Percentiles rank a stretch among this genome's conserved stretches.
These are phyloP conservation scores for Arremon brunneinucha DNA, from an alignment of 2,797 vertebrate species.

Conservation along the genomic window DNA sequence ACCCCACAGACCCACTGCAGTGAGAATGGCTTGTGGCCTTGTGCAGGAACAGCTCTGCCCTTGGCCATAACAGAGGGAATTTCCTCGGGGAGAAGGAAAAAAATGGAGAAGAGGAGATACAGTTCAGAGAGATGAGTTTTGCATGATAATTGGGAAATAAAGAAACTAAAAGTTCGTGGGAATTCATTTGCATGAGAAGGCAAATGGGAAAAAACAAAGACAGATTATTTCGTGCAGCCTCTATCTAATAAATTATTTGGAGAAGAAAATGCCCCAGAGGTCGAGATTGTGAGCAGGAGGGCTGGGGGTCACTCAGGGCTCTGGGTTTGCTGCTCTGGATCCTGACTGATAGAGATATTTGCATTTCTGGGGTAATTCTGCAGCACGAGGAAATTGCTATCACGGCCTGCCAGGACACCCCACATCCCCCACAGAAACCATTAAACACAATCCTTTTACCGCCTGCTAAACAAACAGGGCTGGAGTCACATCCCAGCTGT, in stretches of 20 bases:
- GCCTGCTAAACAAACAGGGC: conserved; percentile 34
- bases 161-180: conserved; percentile 42
- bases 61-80: not conserved
- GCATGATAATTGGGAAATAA: conserved; percentile 32
- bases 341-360: conserved; percentile 42
- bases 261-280: conserved; percentile 33
- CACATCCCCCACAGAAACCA: conserved; percentile 37
- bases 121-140: conserved; percentile 12
- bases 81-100: not conserved
- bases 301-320: conserved; percentile 2
- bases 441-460: conserved; percentile 52
- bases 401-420: conserved; percentile 43
- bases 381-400: conserved; percentile 18
- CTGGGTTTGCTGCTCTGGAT: not conserved
- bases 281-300: not conserved
- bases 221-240: conserved; percentile 17
- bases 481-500: not conserved
- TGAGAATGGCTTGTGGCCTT: not conserved
- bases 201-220: not conserved
- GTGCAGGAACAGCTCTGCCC: not conserved
- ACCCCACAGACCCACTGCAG: not conserved
- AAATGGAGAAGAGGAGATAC: not conserved
- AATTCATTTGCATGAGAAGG: conserved; percentile 18
- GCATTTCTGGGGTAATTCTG: conserved; percentile 37
- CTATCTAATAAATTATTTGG: conserved; percentile 43